Percentiles rank a stretch among this genome's conserved stretches.
Conservation (phyloP, 1,140 invertebrate species). For the Danaus melanippus region DNA sequence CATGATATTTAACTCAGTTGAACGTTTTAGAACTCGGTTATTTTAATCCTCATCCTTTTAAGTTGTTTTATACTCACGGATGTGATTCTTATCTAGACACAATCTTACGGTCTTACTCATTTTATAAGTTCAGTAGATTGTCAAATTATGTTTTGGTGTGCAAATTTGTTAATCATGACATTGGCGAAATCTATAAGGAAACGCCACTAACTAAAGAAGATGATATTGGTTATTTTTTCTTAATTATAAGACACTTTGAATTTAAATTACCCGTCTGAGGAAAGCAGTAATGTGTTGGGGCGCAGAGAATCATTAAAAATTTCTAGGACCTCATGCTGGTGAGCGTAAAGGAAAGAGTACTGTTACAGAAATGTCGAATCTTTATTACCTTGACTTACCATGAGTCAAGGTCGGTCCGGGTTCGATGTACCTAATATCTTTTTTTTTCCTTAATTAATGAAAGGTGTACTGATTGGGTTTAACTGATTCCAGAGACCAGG, state of each 20-base stretch:
- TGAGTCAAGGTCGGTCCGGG: slow-evolving; percentile 13
- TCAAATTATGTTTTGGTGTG: too few relatives aligned
- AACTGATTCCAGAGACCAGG: too few relatives aligned
- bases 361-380: slow-evolving; percentile 36
- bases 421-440: slow-evolving; percentile 13
- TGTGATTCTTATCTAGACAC: slow-evolving; percentile 5
- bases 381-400: slow-evolving; percentile 32
- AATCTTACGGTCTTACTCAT: slow-evolving; percentile 2
- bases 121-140: too few relatives aligned
- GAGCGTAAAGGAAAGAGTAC: slow-evolving; percentile 26
- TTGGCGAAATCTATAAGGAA: too few relatives aligned
- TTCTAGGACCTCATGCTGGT: slow-evolving; percentile 7
- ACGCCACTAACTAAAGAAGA: too few relatives aligned
- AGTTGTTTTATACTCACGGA: too few relatives aligned
- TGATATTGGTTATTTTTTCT: too few relatives aligned
- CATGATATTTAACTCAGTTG: too few relatives aligned
- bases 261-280: slow-evolving; percentile 11
- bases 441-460: slow-evolving; percentile 20
- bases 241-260: slow-evolving; percentile 15
- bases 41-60: too few relatives aligned
- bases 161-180: too few relatives aligned
- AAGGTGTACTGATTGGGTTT: slow-evolving; percentile 4
- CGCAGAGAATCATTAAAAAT: slow-evolving; percentile 10
- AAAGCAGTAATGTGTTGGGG: slow-evolving; percentile 10
- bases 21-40: too few relatives aligned